A percentile compares a stretch with the other conserved stretches of the same genome.
These are phyloP conservation scores for Drosophila virilis DNA, from an alignment of 1,140 invertebrate species.

Conservation along the genomic window DNA sequence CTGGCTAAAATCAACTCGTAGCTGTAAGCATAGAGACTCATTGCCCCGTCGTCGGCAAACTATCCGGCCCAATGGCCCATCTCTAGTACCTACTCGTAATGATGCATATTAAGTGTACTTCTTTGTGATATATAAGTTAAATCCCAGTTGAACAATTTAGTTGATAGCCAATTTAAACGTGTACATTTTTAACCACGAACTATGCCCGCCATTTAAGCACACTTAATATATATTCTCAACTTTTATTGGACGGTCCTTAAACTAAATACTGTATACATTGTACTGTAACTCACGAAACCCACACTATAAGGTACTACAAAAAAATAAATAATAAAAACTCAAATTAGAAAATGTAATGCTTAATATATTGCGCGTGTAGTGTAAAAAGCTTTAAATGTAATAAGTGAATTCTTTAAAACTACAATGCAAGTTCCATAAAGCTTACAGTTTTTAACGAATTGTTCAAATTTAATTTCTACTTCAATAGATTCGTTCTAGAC, in stretches of 20 bases:
- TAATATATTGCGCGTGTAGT: constrained; percentile 24
- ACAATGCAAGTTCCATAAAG: constrained; percentile 16
- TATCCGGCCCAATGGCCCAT: constrained; percentile 9
- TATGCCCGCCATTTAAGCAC: background rate
- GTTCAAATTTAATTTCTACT: constrained; percentile 24
- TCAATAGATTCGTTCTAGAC: constrained; percentile 52
- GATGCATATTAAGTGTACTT: constrained; percentile 75
- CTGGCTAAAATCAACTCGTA: constrained; percentile 81
- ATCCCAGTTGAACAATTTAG: constrained; percentile 73
- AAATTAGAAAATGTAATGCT: background rate
- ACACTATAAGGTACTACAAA: no score
- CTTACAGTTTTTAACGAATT: constrained; percentile 3
- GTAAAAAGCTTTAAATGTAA: constrained; percentile 31
- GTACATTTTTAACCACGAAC: background rate
- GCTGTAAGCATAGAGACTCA: constrained; percentile 46
- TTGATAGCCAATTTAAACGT: constrained; percentile 22
- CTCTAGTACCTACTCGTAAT: constrained; percentile 51
- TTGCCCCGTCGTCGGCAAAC: background rate
- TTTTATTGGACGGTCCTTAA: background rate
- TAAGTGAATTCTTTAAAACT: constrained; percentile 50
- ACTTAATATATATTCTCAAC: background rate
- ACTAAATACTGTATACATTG: background rate
- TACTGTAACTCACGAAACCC: background rate
- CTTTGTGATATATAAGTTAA: constrained; percentile 78
- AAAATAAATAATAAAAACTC: background rate